Conservation (phyloP, 2,888 invertebrate genomes). For the Lasiommata megera region DNA sequence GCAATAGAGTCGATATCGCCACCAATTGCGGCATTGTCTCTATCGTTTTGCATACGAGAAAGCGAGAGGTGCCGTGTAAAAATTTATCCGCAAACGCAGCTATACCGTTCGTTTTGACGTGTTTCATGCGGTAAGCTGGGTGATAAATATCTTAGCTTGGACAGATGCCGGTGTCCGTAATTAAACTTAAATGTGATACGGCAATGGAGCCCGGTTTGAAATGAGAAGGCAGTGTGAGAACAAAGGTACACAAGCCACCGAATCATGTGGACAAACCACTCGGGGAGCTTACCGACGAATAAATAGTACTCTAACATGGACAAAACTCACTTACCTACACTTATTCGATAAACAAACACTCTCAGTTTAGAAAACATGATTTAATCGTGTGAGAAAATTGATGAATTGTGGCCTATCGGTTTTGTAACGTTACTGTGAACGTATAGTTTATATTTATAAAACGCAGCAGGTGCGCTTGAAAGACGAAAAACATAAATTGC, state of each 20-base stretch:
- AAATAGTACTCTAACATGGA: slow-evolving; percentile 44
- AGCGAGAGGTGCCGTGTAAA: slow-evolving; percentile 55
- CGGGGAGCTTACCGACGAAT: slow-evolving; percentile 43
- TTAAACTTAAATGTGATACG: slow-evolving; percentile 44
- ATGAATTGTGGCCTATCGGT: slow-evolving; percentile 33
- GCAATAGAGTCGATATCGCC: slow-evolving; percentile 55
- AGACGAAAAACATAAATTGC: slow-evolving; percentile 72
- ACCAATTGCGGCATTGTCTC: slow-evolving; percentile 48
- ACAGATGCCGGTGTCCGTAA: slow-evolving; percentile 50
- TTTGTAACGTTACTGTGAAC: slow-evolving; percentile 36
- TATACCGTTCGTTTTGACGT: slow-evolving; percentile 70
- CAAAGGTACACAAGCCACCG: slow-evolving; percentile 49
- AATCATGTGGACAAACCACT: slow-evolving; percentile 66
- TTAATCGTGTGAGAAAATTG: slow-evolving; percentile 47
- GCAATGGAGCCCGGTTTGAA: slow-evolving; percentile 51
- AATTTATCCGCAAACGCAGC: slow-evolving; percentile 64
- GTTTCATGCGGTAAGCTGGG: slow-evolving; percentile 60
- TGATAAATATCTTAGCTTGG: slow-evolving; percentile 68
- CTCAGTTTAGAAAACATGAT: slow-evolving; percentile 36
- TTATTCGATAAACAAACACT: slow-evolving; percentile 61
- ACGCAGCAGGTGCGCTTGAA: slow-evolving; percentile 67
- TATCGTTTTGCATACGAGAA: slow-evolving; percentile 46
- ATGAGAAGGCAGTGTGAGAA: slow-evolving; percentile 40
- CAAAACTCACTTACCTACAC: slow-evolving; percentile 56
- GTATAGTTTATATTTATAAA: slow-evolving; percentile 53